Conservation (phyloP, 2,888 invertebrate species). For the Apodemia duryi region DNA sequence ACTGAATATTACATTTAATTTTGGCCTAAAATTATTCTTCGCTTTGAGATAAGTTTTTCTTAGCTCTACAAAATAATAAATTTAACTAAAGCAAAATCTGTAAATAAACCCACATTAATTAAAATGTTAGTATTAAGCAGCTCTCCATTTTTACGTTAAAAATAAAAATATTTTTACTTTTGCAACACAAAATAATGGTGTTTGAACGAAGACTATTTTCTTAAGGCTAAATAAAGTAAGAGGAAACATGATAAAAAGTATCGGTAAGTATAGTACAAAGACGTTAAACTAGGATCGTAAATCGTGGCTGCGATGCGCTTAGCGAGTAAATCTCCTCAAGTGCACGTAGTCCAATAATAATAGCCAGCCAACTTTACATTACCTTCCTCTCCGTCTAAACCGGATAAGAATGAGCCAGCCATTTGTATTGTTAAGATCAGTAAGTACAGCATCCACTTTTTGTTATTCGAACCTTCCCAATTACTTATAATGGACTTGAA, state of each 20-base stretch:
- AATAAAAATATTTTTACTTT: no score
- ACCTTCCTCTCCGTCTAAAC: conserved; percentile 12
- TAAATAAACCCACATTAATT: no score
- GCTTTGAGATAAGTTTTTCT: no score
- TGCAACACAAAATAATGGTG: no score
- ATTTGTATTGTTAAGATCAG: conserved; percentile 18
- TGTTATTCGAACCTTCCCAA: neutral
- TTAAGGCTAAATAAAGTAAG: conserved; percentile 1
- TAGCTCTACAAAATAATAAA: no score
- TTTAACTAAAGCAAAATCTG: no score
- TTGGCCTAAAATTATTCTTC: no score
- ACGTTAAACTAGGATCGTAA: conserved; percentile 13
- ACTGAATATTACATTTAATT: no score
- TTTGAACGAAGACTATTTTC: neutral
- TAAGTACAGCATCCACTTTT: neutral
- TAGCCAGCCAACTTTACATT: conserved; percentile 12
- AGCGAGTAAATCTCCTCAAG: conserved; percentile 17
- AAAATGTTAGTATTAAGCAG: no score
- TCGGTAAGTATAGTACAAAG: conserved; percentile 6
- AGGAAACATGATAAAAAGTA: conserved; percentile 14
- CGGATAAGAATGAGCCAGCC: conserved; percentile 16
- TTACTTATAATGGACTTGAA: neutral
- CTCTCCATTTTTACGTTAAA: no score
- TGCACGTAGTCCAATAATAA: conserved; percentile 17
- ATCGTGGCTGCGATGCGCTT: conserved; percentile 18